Conservation (phyloP, 2,113 vertebrate genomes). For the Platysternon megacephalum region DNA sequence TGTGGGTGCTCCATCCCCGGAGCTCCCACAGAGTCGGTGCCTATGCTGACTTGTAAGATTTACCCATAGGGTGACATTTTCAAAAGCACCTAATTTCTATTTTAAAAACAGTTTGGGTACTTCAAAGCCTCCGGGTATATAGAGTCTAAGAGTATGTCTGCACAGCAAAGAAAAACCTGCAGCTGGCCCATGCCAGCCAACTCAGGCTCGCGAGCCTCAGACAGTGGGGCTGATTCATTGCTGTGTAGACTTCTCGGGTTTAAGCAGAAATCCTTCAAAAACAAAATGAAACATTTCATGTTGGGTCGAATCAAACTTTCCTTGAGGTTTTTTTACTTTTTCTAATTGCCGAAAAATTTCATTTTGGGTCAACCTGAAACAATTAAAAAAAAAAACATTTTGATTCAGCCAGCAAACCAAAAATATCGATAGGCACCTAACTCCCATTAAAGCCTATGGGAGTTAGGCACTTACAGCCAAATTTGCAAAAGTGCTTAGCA, state of each 20-base stretch:
- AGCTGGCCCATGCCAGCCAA: not conserved
- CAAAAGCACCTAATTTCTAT: not conserved
- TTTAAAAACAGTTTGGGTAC: not conserved
- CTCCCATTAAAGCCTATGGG: not conserved
- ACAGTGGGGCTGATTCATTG: not conserved
- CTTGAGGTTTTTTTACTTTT: not conserved
- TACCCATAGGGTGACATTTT: not conserved
- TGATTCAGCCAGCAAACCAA: not conserved
- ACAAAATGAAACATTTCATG: not conserved
- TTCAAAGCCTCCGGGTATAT: not conserved
- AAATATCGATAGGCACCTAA: not conserved
- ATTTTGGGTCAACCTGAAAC: not conserved
- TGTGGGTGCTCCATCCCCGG: too few species aligned
- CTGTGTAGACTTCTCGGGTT: not conserved
- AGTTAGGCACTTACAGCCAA: not conserved
- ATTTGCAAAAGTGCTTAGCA: not conserved
- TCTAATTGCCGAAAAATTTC: not conserved
- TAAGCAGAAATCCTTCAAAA: not conserved
- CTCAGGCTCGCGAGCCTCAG: not conserved
- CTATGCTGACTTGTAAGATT: too few species aligned
- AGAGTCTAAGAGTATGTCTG: not conserved
- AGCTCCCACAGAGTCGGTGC: too few species aligned
- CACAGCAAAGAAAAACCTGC: not conserved
- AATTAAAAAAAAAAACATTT: not conserved
- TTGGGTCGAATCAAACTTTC: not conserved